Evolutionary conservation across 1,140 invertebrate species (phyloP).

Genomic region (Phenacoccus solenopsis): DNA sequence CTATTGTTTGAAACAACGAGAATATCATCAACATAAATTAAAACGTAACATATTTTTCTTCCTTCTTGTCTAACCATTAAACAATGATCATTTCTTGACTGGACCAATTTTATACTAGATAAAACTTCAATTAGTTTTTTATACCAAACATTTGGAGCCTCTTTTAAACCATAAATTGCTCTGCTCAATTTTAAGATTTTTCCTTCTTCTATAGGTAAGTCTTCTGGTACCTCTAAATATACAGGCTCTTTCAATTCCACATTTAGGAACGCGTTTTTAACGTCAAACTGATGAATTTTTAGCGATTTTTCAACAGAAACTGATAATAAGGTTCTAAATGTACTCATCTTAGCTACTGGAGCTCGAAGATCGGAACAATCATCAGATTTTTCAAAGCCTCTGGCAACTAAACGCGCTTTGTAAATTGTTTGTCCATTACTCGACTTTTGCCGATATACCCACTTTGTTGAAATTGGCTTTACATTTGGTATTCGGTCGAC

Average conservation of each 20-base stretch:
- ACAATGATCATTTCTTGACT: constrained; percentile 11
- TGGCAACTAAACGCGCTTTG: too few relatives aligned
- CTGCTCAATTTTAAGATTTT: constrained; percentile 18
- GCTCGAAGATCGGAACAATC: constrained; percentile 12
- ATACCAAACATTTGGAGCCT: constrained; percentile 10
- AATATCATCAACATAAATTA: constrained; percentile 18
- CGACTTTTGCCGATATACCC: constrained; percentile 25
- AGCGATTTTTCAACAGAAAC: not conserved
- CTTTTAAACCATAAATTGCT: constrained; percentile 18
- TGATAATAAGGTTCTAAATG: constrained; percentile 7
- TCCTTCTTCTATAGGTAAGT: not conserved
- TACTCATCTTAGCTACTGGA: constrained; percentile 23
- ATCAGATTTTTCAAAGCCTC: constrained; percentile 23
- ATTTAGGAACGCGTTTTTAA: constrained; percentile 14
- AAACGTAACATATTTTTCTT: not conserved
- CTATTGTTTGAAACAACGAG: not conserved
- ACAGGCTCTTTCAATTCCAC: constrained; percentile 6
- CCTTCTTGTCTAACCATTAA: not conserved
- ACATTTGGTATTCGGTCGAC: constrained; percentile 6
- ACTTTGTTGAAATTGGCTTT: constrained; percentile 21
- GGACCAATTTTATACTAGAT: not conserved
- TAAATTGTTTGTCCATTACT: constrained; percentile 17
- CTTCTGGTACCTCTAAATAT: constrained; percentile 18
- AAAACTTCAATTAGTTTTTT: not conserved
- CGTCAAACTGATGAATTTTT: constrained; percentile 18